Conservation (phyloP, 92 coral and sea anemone species). For the Parazoanthus swiftii region DNA sequence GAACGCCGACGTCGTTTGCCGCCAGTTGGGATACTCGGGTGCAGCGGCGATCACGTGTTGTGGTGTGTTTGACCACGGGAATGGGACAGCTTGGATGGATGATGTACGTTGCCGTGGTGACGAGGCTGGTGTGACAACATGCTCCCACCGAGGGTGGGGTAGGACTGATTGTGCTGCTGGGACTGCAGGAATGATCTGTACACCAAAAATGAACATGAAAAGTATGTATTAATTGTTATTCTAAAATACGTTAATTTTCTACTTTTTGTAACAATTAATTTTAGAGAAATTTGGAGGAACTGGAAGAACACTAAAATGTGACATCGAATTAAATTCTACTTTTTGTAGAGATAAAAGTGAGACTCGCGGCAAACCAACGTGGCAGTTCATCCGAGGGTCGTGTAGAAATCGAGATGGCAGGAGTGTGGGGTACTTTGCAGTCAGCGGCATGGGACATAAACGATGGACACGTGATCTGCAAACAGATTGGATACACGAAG, state of each 20-base stretch:
- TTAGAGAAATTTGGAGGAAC: too few species aligned
- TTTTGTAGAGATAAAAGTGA: neutral
- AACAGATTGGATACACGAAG: neutral
- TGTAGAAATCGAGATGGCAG: neutral
- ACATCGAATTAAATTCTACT: neutral
- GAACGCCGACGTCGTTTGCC: constrained; percentile 16
- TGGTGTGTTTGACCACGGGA: constrained; percentile 14
- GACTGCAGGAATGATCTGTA: constrained; percentile 14
- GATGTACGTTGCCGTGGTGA: constrained; percentile 35
- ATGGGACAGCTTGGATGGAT: constrained; percentile 28
- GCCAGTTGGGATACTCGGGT: constrained; percentile 5
- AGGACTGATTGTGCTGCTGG: constrained; percentile 9
- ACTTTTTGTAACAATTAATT: too few species aligned
- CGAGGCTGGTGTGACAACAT: neutral
- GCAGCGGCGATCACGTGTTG: constrained; percentile 11
- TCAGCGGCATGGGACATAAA: constrained; percentile 25
- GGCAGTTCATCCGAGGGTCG: constrained; percentile 13
- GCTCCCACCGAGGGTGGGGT: constrained; percentile 32
- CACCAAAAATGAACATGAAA: neutral
- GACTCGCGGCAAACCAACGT: neutral
- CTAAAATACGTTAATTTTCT: neutral
- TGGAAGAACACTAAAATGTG: too few species aligned
- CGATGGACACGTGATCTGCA: constrained; percentile 22
- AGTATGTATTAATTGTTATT: neutral
- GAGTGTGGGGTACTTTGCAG: constrained; percentile 29